These are phyloP conservation scores for Lasaia peninsularis DNA, from an alignment of 1,140 invertebrate species.

Conservation along the genomic window DNA sequence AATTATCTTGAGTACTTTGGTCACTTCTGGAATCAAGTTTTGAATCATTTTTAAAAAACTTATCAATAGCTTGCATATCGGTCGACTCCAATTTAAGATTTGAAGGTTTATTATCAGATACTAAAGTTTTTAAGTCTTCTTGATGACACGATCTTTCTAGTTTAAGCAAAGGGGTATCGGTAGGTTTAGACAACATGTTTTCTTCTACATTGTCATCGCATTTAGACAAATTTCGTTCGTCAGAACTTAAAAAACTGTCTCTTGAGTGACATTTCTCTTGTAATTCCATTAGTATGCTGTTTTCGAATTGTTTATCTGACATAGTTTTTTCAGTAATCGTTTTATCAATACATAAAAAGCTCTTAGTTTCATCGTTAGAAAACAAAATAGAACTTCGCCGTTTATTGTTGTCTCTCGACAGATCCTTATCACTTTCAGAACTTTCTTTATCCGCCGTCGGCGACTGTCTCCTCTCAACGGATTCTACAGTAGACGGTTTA, in stretches of 20 bases:
- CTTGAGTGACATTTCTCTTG: conserved; percentile 20
- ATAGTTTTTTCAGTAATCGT: conserved; percentile 9
- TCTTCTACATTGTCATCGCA: conserved; percentile 24
- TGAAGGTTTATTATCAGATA: conserved; percentile 18
- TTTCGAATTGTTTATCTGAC: conserved; percentile 19
- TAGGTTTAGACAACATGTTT: conserved; percentile 18
- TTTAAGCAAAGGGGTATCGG: conserved; percentile 18
- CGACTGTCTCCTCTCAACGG: conserved; percentile 26
- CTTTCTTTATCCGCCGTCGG: conserved; percentile 20
- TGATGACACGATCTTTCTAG: conserved; percentile 22
- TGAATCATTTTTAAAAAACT: conserved; percentile 24
- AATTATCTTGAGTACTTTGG: conserved; percentile 33
- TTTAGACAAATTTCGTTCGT: conserved; percentile 20
- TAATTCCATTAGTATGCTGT: conserved; percentile 21
- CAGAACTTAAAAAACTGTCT: conserved; percentile 18
- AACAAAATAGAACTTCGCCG: conserved; percentile 22
- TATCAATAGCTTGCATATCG: conserved; percentile 23
- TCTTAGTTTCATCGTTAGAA: conserved; percentile 17
- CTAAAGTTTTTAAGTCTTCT: conserved; percentile 23
- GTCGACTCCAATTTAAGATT: conserved; percentile 24
- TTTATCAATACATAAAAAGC: conserved; percentile 8
- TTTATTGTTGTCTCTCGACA: conserved; percentile 21
- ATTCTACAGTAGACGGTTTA: conserved; percentile 24
- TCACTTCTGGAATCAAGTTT: conserved; percentile 30
- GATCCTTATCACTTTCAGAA: conserved; percentile 18